Evolutionary conservation across 2,888 invertebrate genomes (phyloP).

Genomic region (Argynnis bischoffii): DNA sequence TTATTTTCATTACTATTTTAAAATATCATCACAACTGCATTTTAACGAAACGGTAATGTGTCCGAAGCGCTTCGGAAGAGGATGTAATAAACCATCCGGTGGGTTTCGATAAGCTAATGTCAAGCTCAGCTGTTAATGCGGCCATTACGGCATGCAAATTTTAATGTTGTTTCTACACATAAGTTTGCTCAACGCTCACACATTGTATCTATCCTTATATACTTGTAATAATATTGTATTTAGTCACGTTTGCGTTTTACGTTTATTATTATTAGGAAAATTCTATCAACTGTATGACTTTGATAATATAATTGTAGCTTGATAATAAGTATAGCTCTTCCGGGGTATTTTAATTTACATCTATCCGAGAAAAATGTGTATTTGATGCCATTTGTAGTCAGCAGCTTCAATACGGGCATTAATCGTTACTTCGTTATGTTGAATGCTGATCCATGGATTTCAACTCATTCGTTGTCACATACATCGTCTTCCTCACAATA

Average conservation of each 20-base stretch:
- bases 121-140: constrained; percentile 46
- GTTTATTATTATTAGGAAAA: too few species aligned
- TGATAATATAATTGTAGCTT: too few species aligned
- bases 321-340: too few species aligned
- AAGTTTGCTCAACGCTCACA: constrained; percentile 8
- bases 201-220: not conserved
- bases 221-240: constrained; percentile 5
- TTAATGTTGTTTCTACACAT: constrained; percentile 39
- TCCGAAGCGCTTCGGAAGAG: constrained; percentile 45
- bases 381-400: too few species aligned
- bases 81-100: constrained; percentile 54
- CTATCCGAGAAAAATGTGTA: too few species aligned
- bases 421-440: too few species aligned
- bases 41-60: constrained; percentile 33
- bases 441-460: too few species aligned
- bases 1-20: constrained; percentile 10
- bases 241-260: not conserved
- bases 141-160: constrained; percentile 44
- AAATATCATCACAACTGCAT: constrained; percentile 20
- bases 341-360: too few species aligned
- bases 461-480: too few species aligned
- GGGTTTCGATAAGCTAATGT: constrained; percentile 51
- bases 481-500: too few species aligned
- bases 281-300: too few species aligned
- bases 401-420: too few species aligned